These are phyloP conservation scores for Spheniscus mendiculus DNA, from an alignment of 2,113 vertebrate species.

Conservation along the genomic window DNA sequence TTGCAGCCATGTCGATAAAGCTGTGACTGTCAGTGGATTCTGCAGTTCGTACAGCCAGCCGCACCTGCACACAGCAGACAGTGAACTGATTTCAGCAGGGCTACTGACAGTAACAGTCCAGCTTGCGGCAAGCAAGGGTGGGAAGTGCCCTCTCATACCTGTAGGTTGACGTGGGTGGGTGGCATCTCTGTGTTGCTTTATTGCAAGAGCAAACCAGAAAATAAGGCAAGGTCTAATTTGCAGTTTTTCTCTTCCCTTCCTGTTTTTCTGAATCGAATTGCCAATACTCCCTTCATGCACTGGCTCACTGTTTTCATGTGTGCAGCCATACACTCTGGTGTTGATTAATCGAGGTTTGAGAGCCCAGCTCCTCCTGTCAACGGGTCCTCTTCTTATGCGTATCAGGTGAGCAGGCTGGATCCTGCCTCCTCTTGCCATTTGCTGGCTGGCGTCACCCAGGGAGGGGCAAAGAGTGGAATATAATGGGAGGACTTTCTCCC, in stretches of 20 bases:
- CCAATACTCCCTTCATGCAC: accelerated
- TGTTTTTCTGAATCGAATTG: accelerated
- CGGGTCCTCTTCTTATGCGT: accelerated
- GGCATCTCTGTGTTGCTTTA: neutral
- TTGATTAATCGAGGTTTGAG: accelerated
- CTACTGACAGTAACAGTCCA: neutral
- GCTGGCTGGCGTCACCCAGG: neutral
- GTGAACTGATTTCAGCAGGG: neutral
- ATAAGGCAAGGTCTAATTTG: neutral
- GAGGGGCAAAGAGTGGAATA: neutral
- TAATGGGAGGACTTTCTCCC: neutral
- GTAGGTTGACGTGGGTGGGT: accelerated
- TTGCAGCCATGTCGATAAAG: neutral
- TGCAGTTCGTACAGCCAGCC: neutral
- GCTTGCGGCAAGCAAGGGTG: accelerated
- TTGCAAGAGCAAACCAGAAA: neutral
- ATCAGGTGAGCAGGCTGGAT: neutral
- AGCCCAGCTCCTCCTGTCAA: neutral
- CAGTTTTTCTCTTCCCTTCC: neutral
- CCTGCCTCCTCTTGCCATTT: neutral
- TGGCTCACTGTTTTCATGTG: accelerated
- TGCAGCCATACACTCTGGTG: accelerated
- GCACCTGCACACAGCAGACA: neutral
- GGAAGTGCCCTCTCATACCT: accelerated
- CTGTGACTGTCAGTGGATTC: neutral